Conservation (phyloP, 53 echinoderm and acorn worm genomes). For the Zoroaster sp. region DNA sequence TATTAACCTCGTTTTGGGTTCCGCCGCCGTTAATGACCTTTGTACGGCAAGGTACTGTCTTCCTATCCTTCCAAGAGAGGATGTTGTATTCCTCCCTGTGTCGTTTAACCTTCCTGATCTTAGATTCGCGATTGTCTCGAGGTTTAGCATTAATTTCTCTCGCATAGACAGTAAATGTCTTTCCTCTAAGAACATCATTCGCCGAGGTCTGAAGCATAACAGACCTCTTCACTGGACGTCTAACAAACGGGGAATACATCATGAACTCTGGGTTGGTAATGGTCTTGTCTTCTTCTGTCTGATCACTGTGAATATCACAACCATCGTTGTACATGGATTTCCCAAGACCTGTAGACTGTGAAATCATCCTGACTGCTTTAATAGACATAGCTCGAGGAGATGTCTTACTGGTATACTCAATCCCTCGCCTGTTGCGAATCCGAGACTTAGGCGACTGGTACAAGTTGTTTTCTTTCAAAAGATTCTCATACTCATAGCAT, state of each 20-base stretch:
- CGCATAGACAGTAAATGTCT: not conserved
- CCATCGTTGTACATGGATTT: not conserved
- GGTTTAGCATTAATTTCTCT: not conserved
- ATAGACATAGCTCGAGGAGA: too few relatives aligned
- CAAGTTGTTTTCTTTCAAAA: not conserved
- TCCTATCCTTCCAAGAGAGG: not conserved
- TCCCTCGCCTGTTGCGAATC: not conserved
- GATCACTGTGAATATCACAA: not conserved
- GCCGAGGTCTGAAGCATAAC: conserved; percentile 24
- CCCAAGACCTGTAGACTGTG: not conserved
- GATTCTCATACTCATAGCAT: not conserved
- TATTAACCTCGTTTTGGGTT: not conserved
- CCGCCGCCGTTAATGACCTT: not conserved
- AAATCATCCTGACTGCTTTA: not conserved
- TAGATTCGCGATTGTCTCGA: not conserved
- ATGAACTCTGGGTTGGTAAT: conserved; percentile 8
- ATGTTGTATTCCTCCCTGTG: not conserved
- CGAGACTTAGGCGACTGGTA: not conserved
- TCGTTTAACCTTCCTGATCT: not conserved
- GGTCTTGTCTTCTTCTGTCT: not conserved
- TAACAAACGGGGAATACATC: not conserved
- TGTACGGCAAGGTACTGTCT: not conserved
- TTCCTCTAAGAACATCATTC: not conserved
- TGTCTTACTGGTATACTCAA: not conserved
- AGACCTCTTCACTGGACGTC: not conserved